phyloP scores from a whole-genome alignment of 2,888 invertebrate genomes.

The Mesodorylaimus sp. region DNA sequence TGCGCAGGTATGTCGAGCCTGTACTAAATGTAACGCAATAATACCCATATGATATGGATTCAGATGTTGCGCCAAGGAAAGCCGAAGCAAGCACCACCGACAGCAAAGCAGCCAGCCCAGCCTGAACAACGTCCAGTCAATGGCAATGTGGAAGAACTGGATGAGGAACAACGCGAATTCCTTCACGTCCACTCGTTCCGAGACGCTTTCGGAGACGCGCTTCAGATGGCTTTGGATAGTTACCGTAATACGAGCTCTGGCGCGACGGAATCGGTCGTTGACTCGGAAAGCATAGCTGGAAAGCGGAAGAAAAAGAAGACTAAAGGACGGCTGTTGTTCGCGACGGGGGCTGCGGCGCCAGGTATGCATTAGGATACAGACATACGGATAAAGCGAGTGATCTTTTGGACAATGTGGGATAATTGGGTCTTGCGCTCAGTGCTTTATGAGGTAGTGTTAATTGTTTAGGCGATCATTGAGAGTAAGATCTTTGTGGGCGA shows the following conservation, averaged over 20 bases:
- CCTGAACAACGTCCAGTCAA: background rate
- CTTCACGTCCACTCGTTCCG: background rate
- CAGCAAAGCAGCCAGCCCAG: background rate
- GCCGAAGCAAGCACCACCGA: background rate
- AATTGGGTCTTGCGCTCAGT: too few species aligned
- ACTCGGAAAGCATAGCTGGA: background rate
- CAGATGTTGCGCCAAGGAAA: slow-evolving; percentile 5
- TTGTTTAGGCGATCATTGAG: too few species aligned
- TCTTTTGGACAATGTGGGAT: too few species aligned
- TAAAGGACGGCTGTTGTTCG: too few species aligned
- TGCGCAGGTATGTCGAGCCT: too few species aligned
- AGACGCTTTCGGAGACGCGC: slow-evolving; percentile 5
- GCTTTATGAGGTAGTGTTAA: too few species aligned
- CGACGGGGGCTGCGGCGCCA: too few species aligned
- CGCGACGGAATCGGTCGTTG: background rate
- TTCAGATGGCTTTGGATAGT: slow-evolving; percentile 3
- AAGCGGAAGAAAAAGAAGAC: background rate
- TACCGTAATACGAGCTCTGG: background rate
- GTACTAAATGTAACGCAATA: too few species aligned
- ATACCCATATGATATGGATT: too few species aligned
- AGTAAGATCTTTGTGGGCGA: too few species aligned
- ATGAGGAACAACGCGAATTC: background rate
- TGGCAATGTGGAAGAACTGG: background rate
- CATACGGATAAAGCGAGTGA: too few species aligned
- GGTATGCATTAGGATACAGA: too few species aligned